phyloP scores from a whole-genome alignment of 2,888 invertebrate genomes.

The Morinoia aosen region DNA sequence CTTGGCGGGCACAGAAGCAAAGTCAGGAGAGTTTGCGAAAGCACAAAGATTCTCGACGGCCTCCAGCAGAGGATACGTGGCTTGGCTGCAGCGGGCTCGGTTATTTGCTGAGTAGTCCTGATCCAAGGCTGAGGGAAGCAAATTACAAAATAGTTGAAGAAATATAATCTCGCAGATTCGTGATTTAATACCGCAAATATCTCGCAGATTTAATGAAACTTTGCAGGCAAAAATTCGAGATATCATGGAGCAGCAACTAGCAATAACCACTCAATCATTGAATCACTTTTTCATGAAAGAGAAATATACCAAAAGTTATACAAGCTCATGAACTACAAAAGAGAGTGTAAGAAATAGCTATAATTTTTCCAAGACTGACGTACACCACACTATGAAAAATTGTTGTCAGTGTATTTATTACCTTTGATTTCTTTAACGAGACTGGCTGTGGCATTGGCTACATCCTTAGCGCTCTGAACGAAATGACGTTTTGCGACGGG shows the following conservation, averaged over 20 bases:
- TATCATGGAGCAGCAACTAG: neutral
- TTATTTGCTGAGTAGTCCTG: conserved; percentile 85
- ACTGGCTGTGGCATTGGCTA: conserved; percentile 94
- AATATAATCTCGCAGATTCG: neutral
- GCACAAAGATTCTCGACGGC: conserved; percentile 93
- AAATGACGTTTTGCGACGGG: conserved; percentile 96
- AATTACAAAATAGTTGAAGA: neutral
- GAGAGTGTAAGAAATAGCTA: neutral
- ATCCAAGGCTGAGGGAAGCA: conserved; percentile 75
- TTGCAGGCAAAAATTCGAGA: neutral
- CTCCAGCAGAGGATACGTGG: conserved; percentile 87
- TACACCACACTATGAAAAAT: no score
- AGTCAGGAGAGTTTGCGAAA: conserved; percentile 95
- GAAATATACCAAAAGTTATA: neutral
- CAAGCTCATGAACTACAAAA: neutral
- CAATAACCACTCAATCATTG: neutral
- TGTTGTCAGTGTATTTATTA: conserved; percentile 14
- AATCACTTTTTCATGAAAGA: neutral
- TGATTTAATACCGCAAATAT: neutral
- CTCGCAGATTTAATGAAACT: no score
- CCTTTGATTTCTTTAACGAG: conserved; percentile 95
- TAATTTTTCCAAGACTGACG: neutral
- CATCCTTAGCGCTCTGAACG: conserved; percentile 97
- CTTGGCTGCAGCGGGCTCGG: conserved; percentile 80
- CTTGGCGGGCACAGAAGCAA: conserved; percentile 91